Evolutionary conservation across 1,140 invertebrate species (phyloP), one percentile per base, ranked within the genome.

Genomic region (Centruroides sculpturatus): DNA sequence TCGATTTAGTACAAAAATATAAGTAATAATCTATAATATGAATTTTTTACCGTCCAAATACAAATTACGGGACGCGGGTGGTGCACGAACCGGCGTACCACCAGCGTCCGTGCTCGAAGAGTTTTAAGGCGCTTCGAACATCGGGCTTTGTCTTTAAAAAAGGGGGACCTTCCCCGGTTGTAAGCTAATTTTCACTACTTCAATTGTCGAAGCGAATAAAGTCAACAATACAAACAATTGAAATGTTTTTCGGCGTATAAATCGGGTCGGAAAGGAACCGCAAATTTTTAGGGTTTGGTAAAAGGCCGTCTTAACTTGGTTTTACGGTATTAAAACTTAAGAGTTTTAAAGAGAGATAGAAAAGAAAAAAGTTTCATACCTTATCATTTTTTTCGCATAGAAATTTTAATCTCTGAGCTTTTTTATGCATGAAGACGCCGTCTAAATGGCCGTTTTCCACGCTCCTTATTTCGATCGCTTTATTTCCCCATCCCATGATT

Each of bases 401-500:
- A 78, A 99, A 99, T 80, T 99, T 99, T 70, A 99, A 84, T 76
- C 94, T 87, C 79, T 99, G 96, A 71, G 94, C 92, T 79, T 98
- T 98, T 79, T 99, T 99, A 81, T 99, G 96, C 96, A 99, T 99
- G 71, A 99, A 99, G 10, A 99, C 96, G 66, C 96, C 95, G 77
- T 98, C 94, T 57, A 98, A 81, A 77, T 98, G 93, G 55, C 94
- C 94, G 59, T 90, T 95, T 73, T 98, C 92, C 23, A 96, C 93
- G 67, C 90, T 94, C 70, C 80, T 79, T 64, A 92, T 92, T 79
- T 99, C 96, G 71, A 99, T 99, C 66, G 96, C 96, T 78, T 99
- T 99, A 77, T 99, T 98, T 67, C 96, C 96, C 96, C 96, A 99
- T 59, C 96, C 96, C 95, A 99, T 98, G 61, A 99, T 96, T 78